Evolutionary conservation across 2,797 vertebrate species (phyloP), one percentile per base, ranked within the genome.

Genomic region (Halcyon smyrnensis): DNA sequence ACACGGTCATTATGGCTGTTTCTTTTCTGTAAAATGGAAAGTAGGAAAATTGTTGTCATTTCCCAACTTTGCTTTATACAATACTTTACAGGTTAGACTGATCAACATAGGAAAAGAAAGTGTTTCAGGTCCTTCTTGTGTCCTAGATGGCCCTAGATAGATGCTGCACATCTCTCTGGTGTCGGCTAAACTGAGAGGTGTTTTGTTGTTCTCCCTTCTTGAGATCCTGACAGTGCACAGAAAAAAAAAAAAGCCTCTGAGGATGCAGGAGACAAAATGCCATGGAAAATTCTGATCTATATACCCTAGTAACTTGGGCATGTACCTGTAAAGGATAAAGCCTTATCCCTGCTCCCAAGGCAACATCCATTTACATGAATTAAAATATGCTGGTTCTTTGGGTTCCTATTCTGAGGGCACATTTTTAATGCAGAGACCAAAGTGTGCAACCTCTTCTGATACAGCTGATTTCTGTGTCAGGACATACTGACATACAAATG

Each of bases 401-500:
- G 12, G 5, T 53, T 84, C n/a, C 36, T 50, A 5, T 56, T 86
- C 41, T 14, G 28, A 56, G 8, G 15, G 3, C 9, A 76, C 24
- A 8, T 51, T 73, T 76, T 46, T 46, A 21, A 36, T 63, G 34
- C 19, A 59, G 46, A 36, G 11, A 39, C 15, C 20, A 48, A 53
- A 32, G 19, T 2, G 1, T 78, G 18, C 57, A 28, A 3, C 4
- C n/a, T 83, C 48, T 94, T 82, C 46, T 71, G 25, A 68, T 23
- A 59, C 14, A 50, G 25, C n/a, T 54, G 78, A 8, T 23, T 43
- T 51, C 6, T 30, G 8, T 32, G 8, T 56, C n/a, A 37, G n/a
- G 68, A 56, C 30, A 13, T 2, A 4, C 2, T 59, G 73, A 39
- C 7, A 12, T 0, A 1, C 3, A 62, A 25, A 36, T 59, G 15